Evolutionary conservation across 2,113 vertebrate genomes (phyloP), one percentile per base, ranked within the genome.

Genomic region (Epinephelus lanceolatus): DNA sequence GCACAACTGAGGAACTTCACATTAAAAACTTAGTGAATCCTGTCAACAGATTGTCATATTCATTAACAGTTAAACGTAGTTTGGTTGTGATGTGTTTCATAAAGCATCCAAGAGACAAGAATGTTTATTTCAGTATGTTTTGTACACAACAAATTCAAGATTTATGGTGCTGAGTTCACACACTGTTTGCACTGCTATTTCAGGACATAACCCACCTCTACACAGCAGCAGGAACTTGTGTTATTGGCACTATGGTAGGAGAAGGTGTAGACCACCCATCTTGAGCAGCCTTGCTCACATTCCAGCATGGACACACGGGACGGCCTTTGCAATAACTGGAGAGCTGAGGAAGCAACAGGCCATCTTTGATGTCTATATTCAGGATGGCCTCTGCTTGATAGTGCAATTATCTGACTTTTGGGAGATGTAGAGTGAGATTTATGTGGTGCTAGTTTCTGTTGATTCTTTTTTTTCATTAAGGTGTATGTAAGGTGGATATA

Each of bases 341-440:
- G 84, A 90, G 66, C 68, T 12, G 7, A 78, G 71, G 47, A 85
- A 81, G 69, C 52, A 37, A 49, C 73, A 76, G 76, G 78, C 37
- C 80, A 69, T 61, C 85, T 86, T 85, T 92, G 76, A 94, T 87
- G 88, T 90, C 87, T 89, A 84, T 86, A 91, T 91, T 76, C 84
- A 90, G 87, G 76, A 47, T 78, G 42, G 25, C 72, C 59, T 70
- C 37, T 45, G 27, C 53, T 9, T 42, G 62, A 68, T 3, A 33
- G 37, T 37, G 15, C 14, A 6, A 62, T 53, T 57, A 71, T 51
- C n/a, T 71, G 65, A 66, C 45, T 84, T 78, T 30, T 23, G n/a
- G 60, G 10, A 62, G 30, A 57, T 78, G 15, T 25, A 40, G 27
- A 10, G 33, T 17, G 37, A 55, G 37, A 53, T 15, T 45, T 21